Conservation (phyloP, 2,113 vertebrate genomes). For the Mastomys coucha region DNA sequence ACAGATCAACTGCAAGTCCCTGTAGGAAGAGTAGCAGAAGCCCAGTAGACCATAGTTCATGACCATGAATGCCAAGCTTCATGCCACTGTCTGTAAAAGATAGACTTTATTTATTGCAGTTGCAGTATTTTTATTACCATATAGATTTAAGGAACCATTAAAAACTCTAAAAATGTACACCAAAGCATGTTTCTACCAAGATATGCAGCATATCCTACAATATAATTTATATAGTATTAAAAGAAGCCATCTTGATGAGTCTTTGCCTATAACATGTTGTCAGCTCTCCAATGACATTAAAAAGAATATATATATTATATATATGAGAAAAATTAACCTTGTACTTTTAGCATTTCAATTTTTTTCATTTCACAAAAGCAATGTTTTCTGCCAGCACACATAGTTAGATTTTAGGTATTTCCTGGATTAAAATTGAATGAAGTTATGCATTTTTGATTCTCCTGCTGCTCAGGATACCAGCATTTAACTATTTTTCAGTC, state of each 20-base stretch:
- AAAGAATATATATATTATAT: not conserved
- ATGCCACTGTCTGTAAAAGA: not conserved
- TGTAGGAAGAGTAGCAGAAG: not conserved
- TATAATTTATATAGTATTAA: not conserved
- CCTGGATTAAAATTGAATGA: not conserved
- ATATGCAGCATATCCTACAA: not conserved
- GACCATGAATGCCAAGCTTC: not conserved
- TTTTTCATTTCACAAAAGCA: not conserved
- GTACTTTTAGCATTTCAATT: not conserved
- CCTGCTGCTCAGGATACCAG: not conserved
- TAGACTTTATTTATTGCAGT: too few species aligned
- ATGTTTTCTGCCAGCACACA: not conserved
- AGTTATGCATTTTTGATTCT: not conserved
- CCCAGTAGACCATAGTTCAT: not conserved
- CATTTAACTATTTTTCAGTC: slow-evolving; percentile 7
- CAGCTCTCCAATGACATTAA: fast-evolving
- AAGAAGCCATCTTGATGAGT: not conserved
- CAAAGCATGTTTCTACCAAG: not conserved
- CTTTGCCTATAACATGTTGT: not conserved
- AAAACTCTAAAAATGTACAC: not conserved
- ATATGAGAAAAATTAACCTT: not conserved
- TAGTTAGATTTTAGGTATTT: not conserved
- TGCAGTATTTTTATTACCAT: not conserved
- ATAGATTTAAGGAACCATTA: not conserved
- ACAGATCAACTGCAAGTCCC: not conserved